Evolutionary conservation across 2,888 invertebrate species (phyloP), one percentile per base, ranked within the genome.

Genomic region (Sipha maydis): DNA sequence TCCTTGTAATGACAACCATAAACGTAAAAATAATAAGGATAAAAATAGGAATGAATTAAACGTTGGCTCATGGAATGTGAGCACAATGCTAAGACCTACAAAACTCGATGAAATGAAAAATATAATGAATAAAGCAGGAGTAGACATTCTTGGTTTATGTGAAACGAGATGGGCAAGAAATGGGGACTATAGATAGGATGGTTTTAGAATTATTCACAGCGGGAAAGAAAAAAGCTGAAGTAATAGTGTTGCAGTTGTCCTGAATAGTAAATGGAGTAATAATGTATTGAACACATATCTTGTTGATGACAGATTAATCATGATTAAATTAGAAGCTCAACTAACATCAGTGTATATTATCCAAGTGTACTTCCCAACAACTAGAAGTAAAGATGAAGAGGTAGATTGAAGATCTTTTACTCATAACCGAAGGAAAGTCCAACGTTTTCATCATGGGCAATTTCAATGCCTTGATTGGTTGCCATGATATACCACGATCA

Each of bases 341-440:
- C 77, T 48, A 17, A 48, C 80, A 14, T 34, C 80, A 25, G 41
- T 79, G 8, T 80, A 88, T n/a, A n/a, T n/a, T n/a, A n/a, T n/a
- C n/a, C n/a, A n/a, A n/a, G n/a, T n/a, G n/a, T n/a, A n/a, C n/a
- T 19, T 82, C 17, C 89, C 89, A 69, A 89, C 89, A 41, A 3
- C 80, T 61, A 89, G 14, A 5, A 41, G 82, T 25, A 3, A 67
- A 0, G 61, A 89, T 1, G 76, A 14, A 8, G 82, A 88, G 82
- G 41, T 88, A 4, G 80, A 88, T 76, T 19, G 83, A 83, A 82
- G 82, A 83, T 1, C 38, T 83, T 9, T 9, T 89, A 8, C 77
- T 41, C 14, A 21, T 85, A n/a, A 77, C 85, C 31, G 67, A 78
- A 17, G 67, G 67, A 9, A 85, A 78, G 67, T 3, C 67, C 9